phyloP scores from a whole-genome alignment of 37 sponge, comb jelly and placozoan genomes.

The Sycon ciliatum region DNA sequence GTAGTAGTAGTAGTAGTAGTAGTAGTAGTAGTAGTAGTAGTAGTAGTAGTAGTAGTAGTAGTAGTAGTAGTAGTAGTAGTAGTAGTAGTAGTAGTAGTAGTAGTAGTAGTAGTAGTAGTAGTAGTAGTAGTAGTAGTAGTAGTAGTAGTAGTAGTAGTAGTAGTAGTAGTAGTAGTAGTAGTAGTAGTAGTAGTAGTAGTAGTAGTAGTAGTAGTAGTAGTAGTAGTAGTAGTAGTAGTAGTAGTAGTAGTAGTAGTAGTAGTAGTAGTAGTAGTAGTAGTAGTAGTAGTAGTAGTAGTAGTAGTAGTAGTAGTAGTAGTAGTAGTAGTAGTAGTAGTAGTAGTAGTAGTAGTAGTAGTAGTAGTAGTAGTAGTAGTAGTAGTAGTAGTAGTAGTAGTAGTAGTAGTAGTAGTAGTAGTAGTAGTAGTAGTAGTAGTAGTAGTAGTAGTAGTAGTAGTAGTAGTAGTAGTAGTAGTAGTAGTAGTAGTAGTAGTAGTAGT shows the following conservation, averaged over 20 bases:
- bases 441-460: constrained; percentile 8
- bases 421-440: constrained; percentile 8
- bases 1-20: constrained; percentile 8
- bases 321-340: constrained; percentile 8
- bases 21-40: constrained; percentile 8
- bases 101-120: constrained; percentile 2
- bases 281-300: constrained; percentile 6
- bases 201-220: not conserved
- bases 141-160: constrained; percentile 2
- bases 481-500: constrained; percentile 8
- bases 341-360: constrained; percentile 6
- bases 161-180: constrained; percentile 6
- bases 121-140: not conserved
- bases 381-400: constrained; percentile 8
- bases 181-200: constrained; percentile 8
- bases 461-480: constrained; percentile 6
- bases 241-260: not conserved
- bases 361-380: constrained; percentile 8
- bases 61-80: constrained; percentile 8
- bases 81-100: constrained; percentile 8
- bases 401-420: constrained; percentile 6
- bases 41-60: constrained; percentile 6
- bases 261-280: constrained; percentile 8
- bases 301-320: constrained; percentile 8
- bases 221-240: not conserved